Evolutionary conservation across 2,797 vertebrate genomes (phyloP), one percentile per base, ranked within the genome.

Genomic region (Onychomys torridus): DNA sequence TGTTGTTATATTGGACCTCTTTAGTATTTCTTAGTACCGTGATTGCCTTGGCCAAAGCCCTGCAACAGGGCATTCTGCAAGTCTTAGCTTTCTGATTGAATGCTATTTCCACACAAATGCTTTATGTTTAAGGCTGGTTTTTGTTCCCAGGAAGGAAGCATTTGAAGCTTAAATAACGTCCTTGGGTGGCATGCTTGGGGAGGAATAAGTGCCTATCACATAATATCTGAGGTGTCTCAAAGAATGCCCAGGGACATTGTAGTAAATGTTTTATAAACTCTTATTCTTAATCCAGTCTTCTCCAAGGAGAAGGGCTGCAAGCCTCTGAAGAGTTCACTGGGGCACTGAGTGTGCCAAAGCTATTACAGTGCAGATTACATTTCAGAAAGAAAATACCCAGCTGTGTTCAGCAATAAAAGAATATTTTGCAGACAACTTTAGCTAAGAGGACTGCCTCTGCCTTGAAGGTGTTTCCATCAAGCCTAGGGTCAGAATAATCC

Each of bases 381-480:
- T 96, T 96, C 95, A 95, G 11, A 94, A 96, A 93, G 82, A 94
- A 96, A 92, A 21, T 94, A 59, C 96, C 96, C 86, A 92, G 83
- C 96, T 97, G 76, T 89, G 89, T 78, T 77, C 82, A 65, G 89
- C 92, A 92, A 78, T 95, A 90, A 95, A 96, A 94, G 78, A 96
- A 94, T 92, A 78, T 69, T 59, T 71, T 92, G 73, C 65, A 95
- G 90, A 94, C 91, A 97, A 87, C 32, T 55, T 93, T 84, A 87
- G 86, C 78, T 95, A 93, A 96, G 52, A 86, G n/a, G 40, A 79
- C 67, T 96, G 82, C 83, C 82, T 95, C 61, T 93, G 78, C 75
- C 79, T 96, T 95, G 93, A 71, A 79, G 32, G 95, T 57, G 71
- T 73, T 97, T 94, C 65, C 89, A 96, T 97, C 61, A 73, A 46